Conservation (phyloP, 1,140 invertebrate species). For the Pemphigus obesinymphae region DNA sequence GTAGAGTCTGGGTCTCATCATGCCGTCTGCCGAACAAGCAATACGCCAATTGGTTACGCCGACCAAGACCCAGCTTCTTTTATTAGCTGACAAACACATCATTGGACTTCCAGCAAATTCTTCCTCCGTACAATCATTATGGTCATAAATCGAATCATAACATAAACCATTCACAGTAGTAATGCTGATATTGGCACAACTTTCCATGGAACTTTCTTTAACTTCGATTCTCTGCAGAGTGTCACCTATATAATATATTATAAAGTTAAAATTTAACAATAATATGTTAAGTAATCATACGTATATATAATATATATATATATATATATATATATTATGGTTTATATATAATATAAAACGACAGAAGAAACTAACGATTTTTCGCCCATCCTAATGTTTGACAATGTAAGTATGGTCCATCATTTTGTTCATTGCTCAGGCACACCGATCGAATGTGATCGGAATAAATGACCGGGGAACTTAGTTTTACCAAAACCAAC, state of each 20-base stretch:
- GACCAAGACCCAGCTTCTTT: slow-evolving; percentile 64
- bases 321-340: neutral
- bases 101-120: slow-evolving; percentile 80
- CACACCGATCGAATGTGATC: slow-evolving; percentile 81
- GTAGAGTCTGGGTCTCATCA: slow-evolving; percentile 71
- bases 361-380: slow-evolving; percentile 55
- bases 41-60: slow-evolving; percentile 78
- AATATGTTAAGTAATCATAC: no score
- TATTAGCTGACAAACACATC: slow-evolving; percentile 64
- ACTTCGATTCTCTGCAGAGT: slow-evolving; percentile 72
- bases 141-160: slow-evolving; percentile 71
- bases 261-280: neutral
- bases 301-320: neutral
- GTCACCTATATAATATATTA: slow-evolving; percentile 54
- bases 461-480: slow-evolving; percentile 67
- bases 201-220: slow-evolving; percentile 66
- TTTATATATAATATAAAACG: neutral
- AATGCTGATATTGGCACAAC: slow-evolving; percentile 77
- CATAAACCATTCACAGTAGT: slow-evolving; percentile 74
- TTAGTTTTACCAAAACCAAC: slow-evolving; percentile 73
- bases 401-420: slow-evolving; percentile 56
- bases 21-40: slow-evolving; percentile 66
- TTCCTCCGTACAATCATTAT: slow-evolving; percentile 80
- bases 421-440: slow-evolving; percentile 54
- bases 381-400: slow-evolving; percentile 78